A percentile compares a stretch with the other conserved stretches of the same genome.
phyloP scores from a whole-genome alignment of 2,888 invertebrate species.

The Drosophila leonis region DNA sequence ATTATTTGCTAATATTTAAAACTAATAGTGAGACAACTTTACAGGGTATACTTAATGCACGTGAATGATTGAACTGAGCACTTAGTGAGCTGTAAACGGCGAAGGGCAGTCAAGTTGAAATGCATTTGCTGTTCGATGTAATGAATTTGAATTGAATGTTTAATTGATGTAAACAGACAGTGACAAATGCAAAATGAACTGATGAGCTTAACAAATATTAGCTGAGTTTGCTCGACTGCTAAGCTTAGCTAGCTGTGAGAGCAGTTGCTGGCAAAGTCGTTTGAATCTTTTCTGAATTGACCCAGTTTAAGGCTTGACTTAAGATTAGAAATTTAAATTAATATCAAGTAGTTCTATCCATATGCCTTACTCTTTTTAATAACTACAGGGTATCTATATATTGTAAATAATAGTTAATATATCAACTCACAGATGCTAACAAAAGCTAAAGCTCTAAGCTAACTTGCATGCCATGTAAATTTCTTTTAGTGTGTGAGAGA shows the following conservation, averaged over 20 bases:
- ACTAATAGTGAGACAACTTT: not conserved
- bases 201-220: not conserved
- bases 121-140: not conserved
- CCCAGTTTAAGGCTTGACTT: too few relatives aligned
- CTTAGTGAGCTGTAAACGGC: not conserved
- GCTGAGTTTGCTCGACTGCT: not conserved
- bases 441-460: not conserved
- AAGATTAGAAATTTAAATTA: not conserved
- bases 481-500: not conserved
- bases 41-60: not conserved
- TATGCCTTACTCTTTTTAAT: not conserved
- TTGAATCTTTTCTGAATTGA: too few relatives aligned
- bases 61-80: not conserved
- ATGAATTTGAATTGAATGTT: slow-evolving; percentile 9
- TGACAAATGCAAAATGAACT: not conserved
- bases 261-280: not conserved
- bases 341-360: not conserved
- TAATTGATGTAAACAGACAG: not conserved
- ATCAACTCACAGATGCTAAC: not conserved
- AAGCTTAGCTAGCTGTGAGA: not conserved
- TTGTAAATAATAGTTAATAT: not conserved
- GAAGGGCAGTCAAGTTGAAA: not conserved
- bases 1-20: not conserved
- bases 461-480: too few relatives aligned
- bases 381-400: not conserved